Conservation (phyloP, 2,113 vertebrate genomes). For the Harpagus bidentatus region DNA sequence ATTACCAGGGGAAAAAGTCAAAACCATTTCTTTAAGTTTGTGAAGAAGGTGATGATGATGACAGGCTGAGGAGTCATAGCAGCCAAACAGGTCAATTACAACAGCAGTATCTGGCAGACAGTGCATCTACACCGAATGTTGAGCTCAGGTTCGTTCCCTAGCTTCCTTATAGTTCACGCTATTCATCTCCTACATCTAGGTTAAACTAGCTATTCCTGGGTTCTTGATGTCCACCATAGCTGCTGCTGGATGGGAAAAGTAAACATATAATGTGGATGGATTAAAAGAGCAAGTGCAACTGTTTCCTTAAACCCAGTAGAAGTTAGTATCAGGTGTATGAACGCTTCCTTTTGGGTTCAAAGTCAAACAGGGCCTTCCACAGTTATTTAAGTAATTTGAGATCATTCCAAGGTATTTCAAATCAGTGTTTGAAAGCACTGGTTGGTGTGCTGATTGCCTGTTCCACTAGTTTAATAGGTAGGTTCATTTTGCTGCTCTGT, state of each 20-base stretch:
- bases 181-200: background rate
- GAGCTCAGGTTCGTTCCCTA: background rate
- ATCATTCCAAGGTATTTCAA: background rate
- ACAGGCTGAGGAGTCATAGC: background rate
- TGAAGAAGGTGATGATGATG: background rate
- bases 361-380: background rate
- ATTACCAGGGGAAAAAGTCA: background rate
- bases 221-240: background rate
- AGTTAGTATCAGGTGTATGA: background rate
- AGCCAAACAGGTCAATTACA: background rate
- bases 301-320: background rate
- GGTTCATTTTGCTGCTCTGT: background rate
- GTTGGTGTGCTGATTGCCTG: background rate
- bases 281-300: background rate
- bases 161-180: background rate
- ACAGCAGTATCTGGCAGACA: background rate
- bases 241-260: background rate
- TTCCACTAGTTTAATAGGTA: background rate
- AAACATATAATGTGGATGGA: background rate
- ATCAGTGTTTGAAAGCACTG: background rate
- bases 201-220: background rate
- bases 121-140: background rate
- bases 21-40: background rate
- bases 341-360: background rate
- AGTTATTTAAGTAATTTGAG: background rate